Base-by-base conservation (phyloP, 1,140 invertebrate species). In the Atta texana region DNA sequence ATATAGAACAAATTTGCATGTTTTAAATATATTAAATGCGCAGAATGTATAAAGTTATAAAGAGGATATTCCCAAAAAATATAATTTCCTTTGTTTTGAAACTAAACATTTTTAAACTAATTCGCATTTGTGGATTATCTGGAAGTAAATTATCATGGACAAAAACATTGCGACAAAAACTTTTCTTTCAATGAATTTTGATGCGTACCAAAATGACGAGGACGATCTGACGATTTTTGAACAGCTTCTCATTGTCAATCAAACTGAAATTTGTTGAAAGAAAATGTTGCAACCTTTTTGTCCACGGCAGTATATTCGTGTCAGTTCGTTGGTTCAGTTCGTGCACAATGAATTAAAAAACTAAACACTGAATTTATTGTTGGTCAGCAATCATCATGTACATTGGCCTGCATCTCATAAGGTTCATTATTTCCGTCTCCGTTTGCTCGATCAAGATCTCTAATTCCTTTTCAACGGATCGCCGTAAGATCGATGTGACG, bases 401-500 rank as follows among this genome's bases (percentile, higher is more conserved):
- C 34, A 49, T 72, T 34, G 53, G 24, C 21, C 21, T 74, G 68
- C 80, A 59, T 49, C n/a, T 82, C 28, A 12, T 39, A 74, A 39
- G 24, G 7, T 82, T 24, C 57, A 49, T 55, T 61, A 7, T 75
- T 74, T 84, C 80, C 80, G 80, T 61, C 53, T 84, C 53, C 68
- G 24, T 84, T 74, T 61, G 39, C 7, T 21, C 55, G 69, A 84
- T 84, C 69, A 74, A 84, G 80, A 84, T 84, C 39, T 69, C 31
- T 14, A 44, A 24, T 57, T 55, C 28, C 66, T 66, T 53, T 49
- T 81, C 66, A 72, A 51, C 69, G 69, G 55, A 84, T 84, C 69
- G 55, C 69, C 55, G 55, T 34, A 61, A 75, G 69, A 84, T 84
- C 69, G 80, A 84, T 84, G 80, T 84, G 80, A 84, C 80, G 69